Conservation (phyloP, 2,888 invertebrate genomes). For the Agrypnus murinus region DNA sequence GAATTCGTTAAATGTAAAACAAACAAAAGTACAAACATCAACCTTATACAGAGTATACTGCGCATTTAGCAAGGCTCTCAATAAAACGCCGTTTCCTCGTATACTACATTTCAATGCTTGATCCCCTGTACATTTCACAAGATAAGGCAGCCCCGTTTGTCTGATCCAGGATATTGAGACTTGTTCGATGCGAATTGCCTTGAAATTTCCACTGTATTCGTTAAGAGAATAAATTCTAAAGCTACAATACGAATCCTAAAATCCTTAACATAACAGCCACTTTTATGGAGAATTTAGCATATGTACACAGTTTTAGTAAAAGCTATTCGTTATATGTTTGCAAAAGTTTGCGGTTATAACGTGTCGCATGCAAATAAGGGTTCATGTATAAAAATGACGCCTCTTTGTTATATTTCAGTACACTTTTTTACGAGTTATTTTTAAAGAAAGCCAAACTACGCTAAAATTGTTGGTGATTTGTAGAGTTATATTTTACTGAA, state of each 20-base stretch:
- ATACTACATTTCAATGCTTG: not conserved
- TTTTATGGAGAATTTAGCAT: constrained; percentile 8
- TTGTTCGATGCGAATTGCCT: constrained; percentile 6
- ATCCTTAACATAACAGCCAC: constrained; percentile 3
- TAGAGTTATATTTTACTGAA: no score
- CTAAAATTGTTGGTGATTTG: no score
- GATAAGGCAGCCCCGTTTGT: not conserved
- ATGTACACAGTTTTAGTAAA: constrained; percentile 18
- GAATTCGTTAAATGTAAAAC: not conserved
- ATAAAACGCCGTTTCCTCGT: constrained; percentile 1
- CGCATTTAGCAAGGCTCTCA: not conserved
- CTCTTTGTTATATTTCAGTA: not conserved
- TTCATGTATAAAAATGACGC: not conserved
- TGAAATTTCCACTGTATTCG: constrained; percentile 2
- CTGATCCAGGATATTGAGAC: constrained; percentile 15
- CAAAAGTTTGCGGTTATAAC: constrained; percentile 1
- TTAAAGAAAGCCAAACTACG: no score
- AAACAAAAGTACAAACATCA: not conserved
- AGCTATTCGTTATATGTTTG: constrained; percentile 13
- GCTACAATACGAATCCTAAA: not conserved
- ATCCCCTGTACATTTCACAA: not conserved
- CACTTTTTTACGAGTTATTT: no score
- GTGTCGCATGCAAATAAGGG: constrained; percentile 8
- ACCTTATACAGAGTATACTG: not conserved
- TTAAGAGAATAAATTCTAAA: not conserved